Conservation (phyloP, 2,888 invertebrate species). For the Caenorhabditis afra region DNA sequence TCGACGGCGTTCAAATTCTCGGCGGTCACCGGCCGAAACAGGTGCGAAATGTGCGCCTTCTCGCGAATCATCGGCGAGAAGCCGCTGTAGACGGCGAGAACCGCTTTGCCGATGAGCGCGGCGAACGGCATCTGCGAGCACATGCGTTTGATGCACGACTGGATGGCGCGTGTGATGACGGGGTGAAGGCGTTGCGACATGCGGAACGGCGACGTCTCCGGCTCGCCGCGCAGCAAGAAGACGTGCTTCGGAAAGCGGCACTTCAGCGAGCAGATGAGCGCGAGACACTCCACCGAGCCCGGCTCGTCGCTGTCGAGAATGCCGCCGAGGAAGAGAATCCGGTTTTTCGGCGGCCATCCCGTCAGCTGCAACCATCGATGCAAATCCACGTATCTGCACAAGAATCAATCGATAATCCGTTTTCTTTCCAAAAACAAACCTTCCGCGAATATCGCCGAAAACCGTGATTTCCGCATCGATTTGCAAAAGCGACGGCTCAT, state of each 20-base stretch:
- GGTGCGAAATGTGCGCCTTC: constrained; percentile 32
- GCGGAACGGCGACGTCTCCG: constrained; percentile 59
- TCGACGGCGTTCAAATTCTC: constrained; percentile 47
- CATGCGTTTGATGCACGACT: constrained; percentile 59
- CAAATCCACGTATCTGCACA: constrained; percentile 63
- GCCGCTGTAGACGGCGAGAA: constrained; percentile 65
- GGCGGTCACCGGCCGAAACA: constrained; percentile 48
- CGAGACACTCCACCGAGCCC: constrained; percentile 64
- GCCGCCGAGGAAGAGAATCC: constrained; percentile 65
- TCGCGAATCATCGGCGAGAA: constrained; percentile 56
- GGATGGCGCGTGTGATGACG: constrained; percentile 43
- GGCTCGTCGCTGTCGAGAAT: constrained; percentile 55
- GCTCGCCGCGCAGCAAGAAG: constrained; percentile 61
- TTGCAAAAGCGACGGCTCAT: constrained; percentile 54
- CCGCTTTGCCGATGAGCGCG: constrained; percentile 57
- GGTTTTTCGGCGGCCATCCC: constrained; percentile 66
- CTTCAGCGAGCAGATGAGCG: constrained; percentile 63
- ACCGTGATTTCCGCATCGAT: constrained; percentile 52
- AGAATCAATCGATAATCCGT: not conserved
- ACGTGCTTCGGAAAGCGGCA: constrained; percentile 64
- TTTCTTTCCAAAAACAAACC: constrained; percentile 1
- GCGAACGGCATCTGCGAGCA: constrained; percentile 64
- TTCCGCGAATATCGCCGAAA: constrained; percentile 62
- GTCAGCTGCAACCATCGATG: constrained; percentile 66
- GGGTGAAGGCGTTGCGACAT: constrained; percentile 54